These are phyloP conservation scores for Drosophila mimica DNA, from an alignment of 2,888 invertebrate genomes.

Conservation along the genomic window DNA sequence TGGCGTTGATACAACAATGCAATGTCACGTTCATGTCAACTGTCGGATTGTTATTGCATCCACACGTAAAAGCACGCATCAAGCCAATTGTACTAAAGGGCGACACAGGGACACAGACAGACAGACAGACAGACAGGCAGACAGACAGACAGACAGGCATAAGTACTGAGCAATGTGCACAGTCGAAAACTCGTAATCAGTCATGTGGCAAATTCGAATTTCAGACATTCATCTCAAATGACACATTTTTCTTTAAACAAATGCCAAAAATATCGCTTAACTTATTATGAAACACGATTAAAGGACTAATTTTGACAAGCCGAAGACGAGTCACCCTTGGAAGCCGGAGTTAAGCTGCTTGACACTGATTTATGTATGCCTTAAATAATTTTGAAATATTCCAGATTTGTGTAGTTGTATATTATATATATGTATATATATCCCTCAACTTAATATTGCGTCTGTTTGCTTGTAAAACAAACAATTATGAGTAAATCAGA, in stretches of 20 bases:
- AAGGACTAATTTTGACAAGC: not conserved
- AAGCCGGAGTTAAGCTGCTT: not conserved
- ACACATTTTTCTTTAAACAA: not conserved
- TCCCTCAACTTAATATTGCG: not conserved
- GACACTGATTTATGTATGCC: not conserved
- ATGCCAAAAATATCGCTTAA: not conserved
- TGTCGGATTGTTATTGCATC: conserved; percentile 54
- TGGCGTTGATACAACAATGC: conserved; percentile 64
- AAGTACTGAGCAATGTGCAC: conserved; percentile 2
- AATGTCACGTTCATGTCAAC: conserved; percentile 71
- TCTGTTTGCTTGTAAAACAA: not conserved
- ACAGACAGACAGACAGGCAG: not conserved
- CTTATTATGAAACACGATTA: not conserved
- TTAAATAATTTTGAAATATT: too few species aligned
- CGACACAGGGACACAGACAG: not conserved
- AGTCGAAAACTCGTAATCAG: conserved; percentile 4
- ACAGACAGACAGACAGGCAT: not conserved
- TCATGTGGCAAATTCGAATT: not conserved
- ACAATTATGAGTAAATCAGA: not conserved
- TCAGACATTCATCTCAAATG: not conserved
- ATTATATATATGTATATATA: too few species aligned
- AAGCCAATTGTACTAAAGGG: conserved; percentile 14
- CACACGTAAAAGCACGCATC: not conserved
- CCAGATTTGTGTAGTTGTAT: too few species aligned
- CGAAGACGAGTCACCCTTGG: not conserved